These are phyloP conservation scores for Masnerella sp. DNA, from an alignment of 2,888 invertebrate genomes.

Conservation along the genomic window DNA sequence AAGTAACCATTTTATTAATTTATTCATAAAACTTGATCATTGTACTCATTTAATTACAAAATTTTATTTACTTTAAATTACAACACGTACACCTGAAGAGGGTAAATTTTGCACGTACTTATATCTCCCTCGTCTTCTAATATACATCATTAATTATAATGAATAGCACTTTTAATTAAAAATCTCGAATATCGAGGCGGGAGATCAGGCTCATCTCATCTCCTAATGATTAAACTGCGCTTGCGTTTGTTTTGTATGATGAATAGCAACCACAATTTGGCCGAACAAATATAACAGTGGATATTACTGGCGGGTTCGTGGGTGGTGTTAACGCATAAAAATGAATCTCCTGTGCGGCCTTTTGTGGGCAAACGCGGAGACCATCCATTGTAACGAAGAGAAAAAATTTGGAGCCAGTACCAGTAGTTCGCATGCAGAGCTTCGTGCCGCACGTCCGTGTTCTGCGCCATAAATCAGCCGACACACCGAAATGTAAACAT, in stretches of 20 bases:
- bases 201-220: too few relatives aligned
- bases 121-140: background rate
- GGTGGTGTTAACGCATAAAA: slow-evolving; percentile 55
- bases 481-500: slow-evolving; percentile 60
- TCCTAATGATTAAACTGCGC: background rate
- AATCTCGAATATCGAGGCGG: background rate
- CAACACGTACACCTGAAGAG: too few relatives aligned
- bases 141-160: too few relatives aligned
- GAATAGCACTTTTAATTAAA: background rate
- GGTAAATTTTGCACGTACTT: too few relatives aligned
- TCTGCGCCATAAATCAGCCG: slow-evolving; percentile 51
- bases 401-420: slow-evolving; percentile 49
- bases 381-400: slow-evolving; percentile 50
- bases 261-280: slow-evolving; percentile 11
- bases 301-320: slow-evolving; percentile 35
- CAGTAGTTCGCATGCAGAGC: slow-evolving; percentile 51
- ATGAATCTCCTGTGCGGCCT: slow-evolving; percentile 37
- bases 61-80: too few relatives aligned
- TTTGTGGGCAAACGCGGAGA: slow-evolving; percentile 42
- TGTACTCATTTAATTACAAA: too few relatives aligned
- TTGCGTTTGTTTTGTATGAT: slow-evolving; percentile 19
- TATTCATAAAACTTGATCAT: too few relatives aligned
- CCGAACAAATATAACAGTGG: slow-evolving; percentile 13
- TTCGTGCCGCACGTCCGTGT: slow-evolving; percentile 58
- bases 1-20: too few relatives aligned